Evolutionary conservation across 2,888 invertebrate genomes (phyloP), one percentile per base, ranked within the genome.

Genomic region (Biston betularia): DNA sequence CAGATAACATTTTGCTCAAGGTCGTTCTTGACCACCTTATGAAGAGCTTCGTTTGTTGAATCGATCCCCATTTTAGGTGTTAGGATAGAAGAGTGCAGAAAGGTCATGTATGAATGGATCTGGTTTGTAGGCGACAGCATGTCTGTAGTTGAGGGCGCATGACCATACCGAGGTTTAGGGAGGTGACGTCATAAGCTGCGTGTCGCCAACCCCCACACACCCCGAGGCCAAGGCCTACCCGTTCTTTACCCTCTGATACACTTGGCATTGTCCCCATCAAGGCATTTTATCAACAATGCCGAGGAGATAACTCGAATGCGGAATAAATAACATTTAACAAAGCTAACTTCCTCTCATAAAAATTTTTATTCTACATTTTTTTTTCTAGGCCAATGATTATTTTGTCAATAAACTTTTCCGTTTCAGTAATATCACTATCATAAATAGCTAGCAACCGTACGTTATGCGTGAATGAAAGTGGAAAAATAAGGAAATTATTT

Each of bases 131-230:
- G 73, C 70, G 83, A 82, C 82, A 82, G 75, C 82, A 75, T 70
- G 87, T 85, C 85, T 84, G 80, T 78, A 76, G 75, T 70, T 72
- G 77, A 80, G 77, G 76, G 82, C 80, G 82, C 79, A 77, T 77
- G 80, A 75, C 76, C 74, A 75, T 74, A 75, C 71, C 76, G 75
- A 63, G 65, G 40, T 72, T 75, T 74, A 75, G 77, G 63, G 63
- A 58, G 68, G 72, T 90, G 90, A 90, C 90, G 89, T 91, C 87
- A 90, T 69, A 65, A 65, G 49, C 78, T 80, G 83, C 86, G 88
- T 89, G 85, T 86, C 87, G 84, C 80, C 78, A 74, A 62, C 73
- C 75, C 80, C 75, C 78, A 84, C 84, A 80, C 83, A 84, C 80
- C 75, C 76, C 81, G 84, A 85, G 89, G 89, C 85, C 88, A 87